phyloP scores from a whole-genome alignment of 92 coral and sea anemone species.

The Zoanthus gigantus region DNA sequence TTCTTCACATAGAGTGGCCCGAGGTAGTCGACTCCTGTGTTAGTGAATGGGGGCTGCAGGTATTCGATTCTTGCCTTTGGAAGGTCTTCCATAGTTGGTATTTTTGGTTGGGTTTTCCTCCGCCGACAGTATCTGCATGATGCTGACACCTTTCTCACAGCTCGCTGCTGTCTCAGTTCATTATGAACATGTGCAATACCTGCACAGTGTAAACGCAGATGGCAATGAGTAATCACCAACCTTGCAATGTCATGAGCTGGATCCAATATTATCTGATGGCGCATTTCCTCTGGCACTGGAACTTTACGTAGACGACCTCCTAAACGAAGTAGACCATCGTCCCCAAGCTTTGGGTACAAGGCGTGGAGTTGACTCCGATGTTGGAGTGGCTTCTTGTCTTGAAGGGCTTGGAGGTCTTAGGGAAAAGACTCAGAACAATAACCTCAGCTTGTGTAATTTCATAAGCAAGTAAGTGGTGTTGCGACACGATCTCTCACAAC shows the following conservation, averaged over 20 bases:
- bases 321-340: slow-evolving; percentile 34
- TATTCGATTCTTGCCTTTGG: slow-evolving; percentile 24
- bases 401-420: slow-evolving; percentile 31
- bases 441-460: slow-evolving; percentile 50
- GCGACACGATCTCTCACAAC: slow-evolving; percentile 22
- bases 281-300: slow-evolving; percentile 53
- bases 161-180: slow-evolving; percentile 27
- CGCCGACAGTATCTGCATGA: slow-evolving; percentile 8
- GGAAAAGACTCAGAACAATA: slow-evolving; percentile 45
- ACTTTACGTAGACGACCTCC: slow-evolving; percentile 60
- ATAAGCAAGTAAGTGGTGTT: slow-evolving; percentile 32
- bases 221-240: slow-evolving; percentile 41
- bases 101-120: slow-evolving; percentile 1
- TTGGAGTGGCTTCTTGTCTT: slow-evolving; percentile 42
- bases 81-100: slow-evolving; percentile 34
- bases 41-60: background rate
- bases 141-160: slow-evolving; percentile 24
- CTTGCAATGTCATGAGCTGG: slow-evolving; percentile 58
- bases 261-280: slow-evolving; percentile 56
- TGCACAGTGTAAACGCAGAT: slow-evolving; percentile 43
- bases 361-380: slow-evolving; percentile 32
- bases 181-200: slow-evolving; percentile 29
- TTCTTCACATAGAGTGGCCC: background rate
- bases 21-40: slow-evolving; percentile 36
- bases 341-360: slow-evolving; percentile 36